Percentiles rank a stretch among this genome's conserved stretches.
Evolutionary conservation across 2,113 vertebrate genomes (phyloP).

Genomic region (Oryctolagus cuniculus): DNA sequence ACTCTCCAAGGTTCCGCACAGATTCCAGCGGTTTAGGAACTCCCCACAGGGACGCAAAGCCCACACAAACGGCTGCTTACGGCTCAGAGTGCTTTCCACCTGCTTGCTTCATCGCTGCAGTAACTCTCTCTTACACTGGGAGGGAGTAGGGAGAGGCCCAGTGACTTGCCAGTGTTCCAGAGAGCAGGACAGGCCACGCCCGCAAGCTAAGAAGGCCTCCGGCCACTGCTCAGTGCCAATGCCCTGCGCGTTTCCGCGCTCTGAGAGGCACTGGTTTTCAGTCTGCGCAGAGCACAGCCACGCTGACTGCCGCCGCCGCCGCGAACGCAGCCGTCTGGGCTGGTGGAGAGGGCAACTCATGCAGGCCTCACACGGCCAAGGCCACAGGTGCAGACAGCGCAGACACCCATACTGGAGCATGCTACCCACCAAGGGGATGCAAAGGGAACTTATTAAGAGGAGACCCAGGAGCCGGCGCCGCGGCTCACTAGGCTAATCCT

Average conservation of each 20-base stretch:
- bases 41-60: not conserved
- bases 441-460: not conserved
- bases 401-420: fast-evolving
- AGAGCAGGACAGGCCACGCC: not conserved
- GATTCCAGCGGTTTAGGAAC: not conserved
- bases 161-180: not conserved
- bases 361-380: not conserved
- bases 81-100: not conserved
- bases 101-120: not conserved
- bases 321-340: not conserved
- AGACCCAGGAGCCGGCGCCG: too few species aligned
- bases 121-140: not conserved
- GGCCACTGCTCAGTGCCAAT: too few species aligned
- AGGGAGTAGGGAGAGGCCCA: not conserved
- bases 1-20: not conserved
- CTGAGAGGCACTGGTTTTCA: not conserved
- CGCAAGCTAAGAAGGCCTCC: too few species aligned
- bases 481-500: too few species aligned
- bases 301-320: not conserved
- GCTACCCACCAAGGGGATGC: fast-evolving
- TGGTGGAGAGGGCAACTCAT: fast-evolving
- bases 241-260: fast-evolving
- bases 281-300: not conserved
- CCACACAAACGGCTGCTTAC: not conserved
- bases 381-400: not conserved